Conservation (phyloP, 1,140 invertebrate species). For the Drosophila bifasciata region DNA sequence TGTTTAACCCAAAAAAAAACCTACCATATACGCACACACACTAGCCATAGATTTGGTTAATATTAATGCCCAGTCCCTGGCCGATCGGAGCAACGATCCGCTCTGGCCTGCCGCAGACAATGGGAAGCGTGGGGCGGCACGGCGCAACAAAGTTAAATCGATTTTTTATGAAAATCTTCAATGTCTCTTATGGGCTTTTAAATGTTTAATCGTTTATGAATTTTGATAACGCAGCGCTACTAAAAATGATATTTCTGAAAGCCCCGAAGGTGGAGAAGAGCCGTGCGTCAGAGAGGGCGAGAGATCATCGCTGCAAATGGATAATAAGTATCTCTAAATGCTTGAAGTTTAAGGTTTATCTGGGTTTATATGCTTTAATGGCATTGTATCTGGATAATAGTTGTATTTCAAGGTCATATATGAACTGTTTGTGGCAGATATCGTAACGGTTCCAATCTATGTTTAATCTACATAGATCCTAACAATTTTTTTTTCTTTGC, state of each 20-base stretch:
- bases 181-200: constrained; percentile 77
- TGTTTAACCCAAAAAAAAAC: constrained; percentile 43
- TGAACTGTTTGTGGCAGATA: too few relatives aligned
- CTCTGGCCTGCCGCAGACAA: constrained; percentile 21
- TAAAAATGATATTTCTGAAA: constrained; percentile 40
- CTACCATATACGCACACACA: constrained; percentile 1
- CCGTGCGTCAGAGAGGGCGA: constrained; percentile 12
- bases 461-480: background rate
- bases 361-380: too few relatives aligned
- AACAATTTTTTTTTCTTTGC: background rate
- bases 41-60: constrained; percentile 56
- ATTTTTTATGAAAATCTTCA: constrained; percentile 77
- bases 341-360: too few relatives aligned
- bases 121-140: constrained; percentile 32
- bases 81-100: background rate
- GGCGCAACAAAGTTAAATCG: constrained; percentile 74
- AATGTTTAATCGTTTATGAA: constrained; percentile 82
- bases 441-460: background rate
- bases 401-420: too few relatives aligned
- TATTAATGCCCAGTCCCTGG: constrained; percentile 45
- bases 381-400: too few relatives aligned
- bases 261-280: background rate
- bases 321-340: too few relatives aligned
- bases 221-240: constrained; percentile 68
- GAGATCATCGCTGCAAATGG: too few relatives aligned